Evolutionary conservation across 2,113 vertebrate species (phyloP).

Genomic region (Candoia aspera): DNA sequence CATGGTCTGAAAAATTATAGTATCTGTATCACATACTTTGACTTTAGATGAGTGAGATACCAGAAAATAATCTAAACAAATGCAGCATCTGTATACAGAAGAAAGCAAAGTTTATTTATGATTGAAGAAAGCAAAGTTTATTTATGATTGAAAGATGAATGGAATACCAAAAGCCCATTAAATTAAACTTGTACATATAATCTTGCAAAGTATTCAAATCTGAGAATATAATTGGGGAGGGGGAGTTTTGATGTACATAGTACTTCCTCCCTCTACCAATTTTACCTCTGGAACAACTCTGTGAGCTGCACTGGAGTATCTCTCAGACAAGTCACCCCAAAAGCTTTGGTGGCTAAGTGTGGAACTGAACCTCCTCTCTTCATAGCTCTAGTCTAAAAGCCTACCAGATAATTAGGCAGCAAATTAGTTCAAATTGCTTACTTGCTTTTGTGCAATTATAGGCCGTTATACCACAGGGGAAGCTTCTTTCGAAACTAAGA

Average conservation of each 20-base stretch:
- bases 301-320: background rate
- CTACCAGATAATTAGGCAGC: background rate
- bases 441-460: background rate
- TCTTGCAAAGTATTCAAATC: background rate
- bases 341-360: background rate
- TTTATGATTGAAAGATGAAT: background rate
- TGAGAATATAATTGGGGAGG: background rate
- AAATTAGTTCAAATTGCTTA: background rate
- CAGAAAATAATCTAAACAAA: background rate
- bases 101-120: background rate
- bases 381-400: background rate
- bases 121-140: background rate
- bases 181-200: background rate
- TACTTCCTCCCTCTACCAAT: background rate
- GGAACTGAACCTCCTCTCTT: background rate
- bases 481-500: background rate
- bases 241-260: background rate
- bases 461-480: background rate
- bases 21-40: background rate
- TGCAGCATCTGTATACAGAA: background rate
- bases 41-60: background rate
- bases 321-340: background rate
- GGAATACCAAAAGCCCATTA: background rate
- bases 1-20: background rate
- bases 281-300: background rate